phyloP scores from a whole-genome alignment of 2,113 vertebrate genomes.

The Ceuthmochares aereus region DNA sequence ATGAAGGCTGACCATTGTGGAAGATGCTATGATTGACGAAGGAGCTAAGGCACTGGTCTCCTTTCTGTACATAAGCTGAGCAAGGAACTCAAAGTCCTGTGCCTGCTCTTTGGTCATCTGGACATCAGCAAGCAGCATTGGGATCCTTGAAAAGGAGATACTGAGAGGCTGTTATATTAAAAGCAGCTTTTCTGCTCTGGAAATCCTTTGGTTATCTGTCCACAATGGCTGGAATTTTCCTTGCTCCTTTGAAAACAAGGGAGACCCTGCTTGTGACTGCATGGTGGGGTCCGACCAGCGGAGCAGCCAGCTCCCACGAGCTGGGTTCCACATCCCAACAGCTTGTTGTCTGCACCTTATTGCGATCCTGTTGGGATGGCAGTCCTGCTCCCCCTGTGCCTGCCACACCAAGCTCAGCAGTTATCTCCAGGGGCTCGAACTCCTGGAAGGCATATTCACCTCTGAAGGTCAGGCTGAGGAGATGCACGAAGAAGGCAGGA shows the following conservation, averaged over 20 bases:
- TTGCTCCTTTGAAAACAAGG: background rate
- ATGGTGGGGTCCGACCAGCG: background rate
- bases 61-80: background rate
- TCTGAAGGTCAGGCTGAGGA: background rate
- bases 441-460: fast-evolving
- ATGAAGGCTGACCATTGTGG: background rate
- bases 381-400: background rate
- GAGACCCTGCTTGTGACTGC: background rate
- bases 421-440: fast-evolving
- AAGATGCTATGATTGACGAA: background rate
- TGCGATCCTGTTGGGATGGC: background rate
- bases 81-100: background rate
- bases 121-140: fast-evolving
- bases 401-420: fast-evolving
- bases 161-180: background rate
- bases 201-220: background rate
- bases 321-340: background rate
- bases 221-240: background rate
- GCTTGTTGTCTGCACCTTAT: background rate
- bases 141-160: background rate
- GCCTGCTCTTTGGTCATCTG: background rate
- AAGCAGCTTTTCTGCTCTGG: background rate
- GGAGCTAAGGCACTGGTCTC: background rate
- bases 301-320: background rate
- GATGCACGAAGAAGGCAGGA: background rate